These are phyloP conservation scores for Delia radicum DNA, from an alignment of 1,140 invertebrate species.

Conservation along the genomic window DNA sequence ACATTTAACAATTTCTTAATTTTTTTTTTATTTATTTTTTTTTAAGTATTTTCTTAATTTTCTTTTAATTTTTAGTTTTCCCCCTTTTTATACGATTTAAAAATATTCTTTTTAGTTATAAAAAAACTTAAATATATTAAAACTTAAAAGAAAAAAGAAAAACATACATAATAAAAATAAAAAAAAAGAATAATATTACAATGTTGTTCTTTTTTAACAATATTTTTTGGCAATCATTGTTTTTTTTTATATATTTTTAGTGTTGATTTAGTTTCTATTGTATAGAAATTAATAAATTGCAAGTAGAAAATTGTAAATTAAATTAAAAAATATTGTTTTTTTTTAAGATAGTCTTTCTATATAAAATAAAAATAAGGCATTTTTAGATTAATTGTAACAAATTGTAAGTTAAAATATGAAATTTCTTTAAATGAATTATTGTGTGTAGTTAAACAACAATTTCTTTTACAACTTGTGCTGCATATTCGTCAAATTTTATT, in stretches of 20 bases:
- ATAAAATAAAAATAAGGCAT: background rate
- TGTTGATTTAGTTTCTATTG: background rate
- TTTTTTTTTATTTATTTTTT: background rate
- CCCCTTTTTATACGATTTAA: background rate
- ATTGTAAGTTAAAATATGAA: background rate
- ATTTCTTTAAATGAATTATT: background rate
- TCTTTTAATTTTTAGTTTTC: background rate
- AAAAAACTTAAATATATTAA: background rate
- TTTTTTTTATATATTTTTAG: background rate
- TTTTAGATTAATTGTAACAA: background rate
- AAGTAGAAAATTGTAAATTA: background rate
- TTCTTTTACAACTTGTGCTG: background rate
- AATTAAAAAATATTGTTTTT: background rate
- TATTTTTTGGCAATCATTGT: background rate
- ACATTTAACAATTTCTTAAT: background rate
- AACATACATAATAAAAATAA: background rate
- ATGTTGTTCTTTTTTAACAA: background rate
- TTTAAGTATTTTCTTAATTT: background rate
- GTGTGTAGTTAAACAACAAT: background rate
- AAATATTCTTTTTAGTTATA: background rate
- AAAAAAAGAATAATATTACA: background rate
- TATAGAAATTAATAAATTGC: background rate
- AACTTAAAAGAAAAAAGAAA: background rate
- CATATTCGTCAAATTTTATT: conserved; percentile 23
- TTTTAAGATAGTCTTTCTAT: background rate